A percentile compares a stretch with the other conserved stretches of the same genome.
Evolutionary conservation across 1,140 invertebrate genomes (phyloP).

Genomic region (Eulimnadia texana): DNA sequence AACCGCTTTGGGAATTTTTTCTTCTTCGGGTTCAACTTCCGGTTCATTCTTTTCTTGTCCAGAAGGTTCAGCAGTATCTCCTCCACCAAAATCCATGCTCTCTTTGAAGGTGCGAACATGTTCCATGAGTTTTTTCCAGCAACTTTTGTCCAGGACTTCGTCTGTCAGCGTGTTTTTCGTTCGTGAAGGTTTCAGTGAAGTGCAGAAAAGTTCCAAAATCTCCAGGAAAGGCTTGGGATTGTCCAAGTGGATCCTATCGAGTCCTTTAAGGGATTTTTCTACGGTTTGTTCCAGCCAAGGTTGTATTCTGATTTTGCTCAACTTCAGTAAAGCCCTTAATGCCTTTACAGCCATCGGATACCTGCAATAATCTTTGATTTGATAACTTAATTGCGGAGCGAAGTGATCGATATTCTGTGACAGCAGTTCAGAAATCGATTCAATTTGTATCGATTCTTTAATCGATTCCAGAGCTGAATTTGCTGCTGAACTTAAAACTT

Average conservation of each 20-base stretch:
- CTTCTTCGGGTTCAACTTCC: not conserved
- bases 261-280: not conserved
- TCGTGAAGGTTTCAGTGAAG: not conserved
- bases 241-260: not conserved
- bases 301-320: not conserved
- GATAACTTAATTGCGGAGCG: conserved; percentile 1
- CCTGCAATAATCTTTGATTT: not conserved
- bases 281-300: conserved; percentile 4
- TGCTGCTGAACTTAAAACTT: not conserved
- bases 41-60: not conserved
- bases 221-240: not conserved
- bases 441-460: not conserved
- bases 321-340: not conserved
- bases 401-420: not conserved
- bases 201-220: not conserved
- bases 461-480: not conserved
- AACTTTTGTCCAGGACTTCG: not conserved
- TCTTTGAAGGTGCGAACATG: not conserved
- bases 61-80: not conserved
- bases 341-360: not conserved
- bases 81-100: not conserved
- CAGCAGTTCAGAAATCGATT: not conserved
- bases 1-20: not conserved
- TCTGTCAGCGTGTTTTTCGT: not conserved
- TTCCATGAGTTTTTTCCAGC: not conserved